These are phyloP conservation scores for Paramisgurnus dabryanus DNA, from an alignment of 2,113 vertebrate genomes.

Conservation along the genomic window DNA sequence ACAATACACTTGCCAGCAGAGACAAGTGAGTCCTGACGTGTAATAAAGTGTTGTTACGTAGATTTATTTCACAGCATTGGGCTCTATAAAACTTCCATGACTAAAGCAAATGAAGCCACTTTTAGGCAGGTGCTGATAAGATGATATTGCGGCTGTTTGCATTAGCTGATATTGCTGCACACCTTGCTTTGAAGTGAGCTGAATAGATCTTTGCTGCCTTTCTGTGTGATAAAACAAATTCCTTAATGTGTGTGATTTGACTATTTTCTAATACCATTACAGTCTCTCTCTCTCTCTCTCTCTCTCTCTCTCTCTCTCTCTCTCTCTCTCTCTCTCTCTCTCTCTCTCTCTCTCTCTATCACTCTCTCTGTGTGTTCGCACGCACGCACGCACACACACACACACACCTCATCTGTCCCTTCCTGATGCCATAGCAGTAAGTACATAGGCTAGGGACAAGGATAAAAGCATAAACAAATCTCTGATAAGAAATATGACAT, in stretches of 20 bases:
- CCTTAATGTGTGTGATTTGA: conserved; percentile 27
- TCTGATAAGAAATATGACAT: conserved; percentile 80
- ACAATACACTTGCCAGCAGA: conserved; percentile 40
- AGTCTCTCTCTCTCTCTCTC: neutral
- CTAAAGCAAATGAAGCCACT: conserved; percentile 41
- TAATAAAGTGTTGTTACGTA: conserved; percentile 42
- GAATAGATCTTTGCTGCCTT: conserved; percentile 38
- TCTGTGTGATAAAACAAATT: conserved; percentile 49
- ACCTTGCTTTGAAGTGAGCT: conserved; percentile 38
- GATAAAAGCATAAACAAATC: conserved; percentile 81
- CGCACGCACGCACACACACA: conserved; percentile 18
- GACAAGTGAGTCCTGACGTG: conserved; percentile 43
- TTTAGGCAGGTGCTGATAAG: conserved; percentile 32
- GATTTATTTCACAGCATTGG: conserved; percentile 38
- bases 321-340: conserved; percentile 1
- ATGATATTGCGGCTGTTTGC: conserved; percentile 21
- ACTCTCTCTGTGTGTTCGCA: conserved; percentile 22
- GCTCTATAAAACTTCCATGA: conserved; percentile 36
- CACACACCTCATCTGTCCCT: conserved; percentile 27
- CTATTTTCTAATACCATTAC: conserved; percentile 27
- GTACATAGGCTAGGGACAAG: conserved; percentile 72
- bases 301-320: neutral
- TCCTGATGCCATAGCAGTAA: conserved; percentile 62
- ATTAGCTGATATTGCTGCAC: conserved; percentile 22
- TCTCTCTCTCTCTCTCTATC: neutral